Evolutionary conservation across 2,797 vertebrate genomes (phyloP), one percentile per base, ranked within the genome.

Genomic region (Harpagifer antarcticus): DNA sequence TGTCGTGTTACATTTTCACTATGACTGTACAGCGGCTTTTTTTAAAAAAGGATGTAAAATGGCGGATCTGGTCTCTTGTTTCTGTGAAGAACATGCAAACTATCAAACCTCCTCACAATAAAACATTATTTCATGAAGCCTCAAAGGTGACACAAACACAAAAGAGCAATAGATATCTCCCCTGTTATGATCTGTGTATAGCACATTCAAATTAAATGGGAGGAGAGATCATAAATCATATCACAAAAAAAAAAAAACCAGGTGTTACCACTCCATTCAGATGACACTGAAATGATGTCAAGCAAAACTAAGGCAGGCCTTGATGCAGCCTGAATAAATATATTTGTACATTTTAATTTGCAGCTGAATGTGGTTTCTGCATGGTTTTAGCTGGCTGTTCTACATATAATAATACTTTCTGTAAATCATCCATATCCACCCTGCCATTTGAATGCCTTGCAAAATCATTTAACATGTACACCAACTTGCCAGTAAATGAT

Each of bases 301-400:
- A 62, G 70, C 78, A 69, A 65, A 75, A 70, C 15, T 1, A 52
- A 70, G 31, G 52, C 45, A 67, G 61, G 40, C 27, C 47, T 68
- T 62, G 14, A 42, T 64, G 33, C 33, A 37, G 33, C 33, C 33
- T 37, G 1, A 37, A 37, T 37, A 37, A 37, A 37, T 27, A 48
- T 40, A 77, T 19, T 54, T 52, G n/a, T 48, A n/a, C 9, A 55
- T 57, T 67, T 78, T 89, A 17, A 77, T 78, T 11, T 55, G 55
- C 72, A 81, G 60, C 47, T 77, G 69, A 83, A 70, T 81, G 85
- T 83, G 80, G 69, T 89, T 89, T 82, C 77, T 84, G 72, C 60
- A 47, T 81, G 74, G 44, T 69, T 66, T 77, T 50, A 86, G 43
- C 63, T 61, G 55, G 48, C n/a, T 65, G 54, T 64, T 82, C 40